Conservation (phyloP, 2,888 invertebrate species). For the Parelbella ahira region DNA sequence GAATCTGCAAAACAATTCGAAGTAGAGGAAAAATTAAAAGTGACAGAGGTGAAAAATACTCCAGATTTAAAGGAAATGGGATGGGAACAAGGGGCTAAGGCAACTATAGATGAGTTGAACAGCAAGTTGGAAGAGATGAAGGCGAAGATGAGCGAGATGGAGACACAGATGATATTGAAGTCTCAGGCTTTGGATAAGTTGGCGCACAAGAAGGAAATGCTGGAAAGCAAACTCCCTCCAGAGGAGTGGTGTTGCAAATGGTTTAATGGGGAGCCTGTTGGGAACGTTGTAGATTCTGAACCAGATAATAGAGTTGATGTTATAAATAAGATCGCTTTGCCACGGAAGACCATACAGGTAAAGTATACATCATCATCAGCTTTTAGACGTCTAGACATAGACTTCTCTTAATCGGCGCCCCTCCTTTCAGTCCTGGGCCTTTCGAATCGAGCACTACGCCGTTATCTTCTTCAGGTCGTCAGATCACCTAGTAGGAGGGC, state of each 20-base stretch:
- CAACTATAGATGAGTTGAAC: constrained; percentile 60
- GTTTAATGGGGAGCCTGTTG: constrained; percentile 86
- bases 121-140: constrained; percentile 61
- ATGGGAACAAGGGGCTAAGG: no score
- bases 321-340: constrained; percentile 60
- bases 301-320: constrained; percentile 54
- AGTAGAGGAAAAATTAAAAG: constrained; percentile 26
- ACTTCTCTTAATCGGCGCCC: no score
- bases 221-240: constrained; percentile 54
- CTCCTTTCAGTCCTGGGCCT: no score
- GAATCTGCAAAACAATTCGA: constrained; percentile 28
- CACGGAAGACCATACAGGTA: constrained; percentile 65
- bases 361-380: no score
- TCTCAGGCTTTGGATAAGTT: constrained; percentile 38
- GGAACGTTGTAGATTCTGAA: constrained; percentile 70
- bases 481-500: no score
- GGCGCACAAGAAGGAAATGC: constrained; percentile 39
- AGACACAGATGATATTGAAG: constrained; percentile 53
- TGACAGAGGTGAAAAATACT: constrained; percentile 7
- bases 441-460: no score
- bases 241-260: constrained; percentile 85
- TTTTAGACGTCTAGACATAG: no score
- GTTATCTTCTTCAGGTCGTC: no score
- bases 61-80: no score
- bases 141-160: constrained; percentile 62